Base-by-base conservation (phyloP, 1,140 invertebrate genomes). In the Anadara kagoshimensis region DNA sequence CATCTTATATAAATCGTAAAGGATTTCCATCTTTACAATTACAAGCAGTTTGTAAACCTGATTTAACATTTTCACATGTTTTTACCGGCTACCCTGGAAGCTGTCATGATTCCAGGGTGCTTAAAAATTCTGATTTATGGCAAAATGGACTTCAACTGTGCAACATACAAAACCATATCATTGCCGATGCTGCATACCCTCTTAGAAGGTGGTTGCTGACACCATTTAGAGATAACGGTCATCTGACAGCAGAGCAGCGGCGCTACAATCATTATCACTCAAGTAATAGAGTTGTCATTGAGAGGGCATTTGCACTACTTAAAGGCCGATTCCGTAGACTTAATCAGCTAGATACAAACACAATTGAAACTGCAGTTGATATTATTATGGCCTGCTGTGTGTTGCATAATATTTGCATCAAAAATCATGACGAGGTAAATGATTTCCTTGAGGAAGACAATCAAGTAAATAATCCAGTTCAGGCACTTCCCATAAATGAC, bases 201-300 rank as follows among this genome's bases (percentile, higher is more conserved):
- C 58, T 80, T 14, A 54, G 29, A 26, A 57, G 51, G 10, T 79
- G 70, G 70, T 58, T 76, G 8, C 16, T 79, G 0, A 76, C 74
- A 22, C 71, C 70, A 47, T 69, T 63, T 47, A 71, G 71, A 51
- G 70, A 77, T 22, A 75, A 68, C 16, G n/a, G n/a, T n/a, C n/a
- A n/a, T n/a, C n/a, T n/a, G n/a, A n/a, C n/a, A n/a, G n/a, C n/a
- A 61, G 22, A 76, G 45, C 77, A 88, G 68, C 75, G 18, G 18
- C 63, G 73, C 45, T 89, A 76, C 69, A 89, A 89, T 71, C 67
- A 54, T 45, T 54, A 47, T 56, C 79, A 83, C 57, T 79, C 64
- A 70, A n/a, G 66, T 29, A 78, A 76, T 56, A 67, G 85, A 59
- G 76, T 86, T 8, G 44, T 69, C 59, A 86, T 89, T 45, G 86